Conservation (phyloP, 2,888 invertebrate genomes). For the Synanthedon formicaeformis region DNA sequence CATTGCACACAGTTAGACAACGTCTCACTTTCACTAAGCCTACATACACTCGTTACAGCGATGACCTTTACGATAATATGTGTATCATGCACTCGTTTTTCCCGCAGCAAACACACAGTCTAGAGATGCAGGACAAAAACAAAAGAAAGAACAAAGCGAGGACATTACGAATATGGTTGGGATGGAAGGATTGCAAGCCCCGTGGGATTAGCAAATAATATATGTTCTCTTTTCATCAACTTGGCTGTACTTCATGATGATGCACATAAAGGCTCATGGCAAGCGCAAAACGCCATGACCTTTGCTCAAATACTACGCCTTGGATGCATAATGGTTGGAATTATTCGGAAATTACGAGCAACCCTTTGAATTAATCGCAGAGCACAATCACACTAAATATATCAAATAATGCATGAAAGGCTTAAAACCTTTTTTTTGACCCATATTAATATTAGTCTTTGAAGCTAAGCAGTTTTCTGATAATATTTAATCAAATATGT, state of each 20-base stretch:
- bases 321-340: constrained; percentile 10
- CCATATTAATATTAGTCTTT: too few species aligned
- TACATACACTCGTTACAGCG: neutral
- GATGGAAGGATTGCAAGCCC: constrained; percentile 45
- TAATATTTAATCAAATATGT: too few species aligned
- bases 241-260: constrained; percentile 53
- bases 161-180: constrained; percentile 19
- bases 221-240: constrained; percentile 25
- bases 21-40: constrained; percentile 1
- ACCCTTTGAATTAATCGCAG: too few species aligned
- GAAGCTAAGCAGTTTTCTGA: too few species aligned
- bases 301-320: constrained; percentile 14
- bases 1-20: constrained; percentile 35
- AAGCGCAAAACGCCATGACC: constrained; percentile 4
- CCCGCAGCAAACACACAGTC: constrained; percentile 31
- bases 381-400: too few species aligned
- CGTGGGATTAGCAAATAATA: constrained; percentile 43
- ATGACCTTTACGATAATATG: neutral
- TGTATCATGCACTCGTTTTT: constrained; percentile 7
- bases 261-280: constrained; percentile 10
- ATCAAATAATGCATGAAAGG: too few species aligned
- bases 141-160: constrained; percentile 21
- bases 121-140: constrained; percentile 41
- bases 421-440: too few species aligned
- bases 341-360: too few species aligned